Conservation (phyloP, 2,113 vertebrate species). For the Willisornis vidua region DNA sequence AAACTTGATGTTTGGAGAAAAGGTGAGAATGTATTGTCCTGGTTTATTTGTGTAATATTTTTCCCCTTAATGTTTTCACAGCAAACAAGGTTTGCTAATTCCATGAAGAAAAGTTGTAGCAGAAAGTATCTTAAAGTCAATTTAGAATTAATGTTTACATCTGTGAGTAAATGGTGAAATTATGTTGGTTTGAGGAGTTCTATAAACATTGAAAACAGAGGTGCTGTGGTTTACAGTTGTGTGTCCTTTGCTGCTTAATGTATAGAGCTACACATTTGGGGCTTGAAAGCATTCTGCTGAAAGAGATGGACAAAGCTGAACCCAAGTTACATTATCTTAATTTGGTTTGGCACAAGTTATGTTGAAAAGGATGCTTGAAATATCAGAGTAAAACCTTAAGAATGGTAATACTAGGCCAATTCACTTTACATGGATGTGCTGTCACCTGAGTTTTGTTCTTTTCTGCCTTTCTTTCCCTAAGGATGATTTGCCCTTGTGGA, state of each 20-base stretch:
- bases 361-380: background rate
- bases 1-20: background rate
- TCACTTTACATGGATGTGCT: background rate
- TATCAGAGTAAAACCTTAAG: background rate
- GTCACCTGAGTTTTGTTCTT: background rate
- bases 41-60: background rate
- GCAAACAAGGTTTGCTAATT: background rate
- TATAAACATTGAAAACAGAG: background rate
- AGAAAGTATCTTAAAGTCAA: background rate
- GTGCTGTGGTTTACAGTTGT: background rate
- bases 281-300: background rate
- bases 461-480: background rate
- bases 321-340: background rate
- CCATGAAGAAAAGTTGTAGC: background rate
- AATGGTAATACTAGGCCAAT: background rate
- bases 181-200: background rate
- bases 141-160: constrained; percentile 21
- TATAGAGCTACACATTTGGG: background rate
- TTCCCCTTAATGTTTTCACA: background rate
- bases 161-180: background rate
- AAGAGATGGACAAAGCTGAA: background rate
- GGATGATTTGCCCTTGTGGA: background rate
- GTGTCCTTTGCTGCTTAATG: background rate
- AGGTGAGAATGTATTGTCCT: background rate
- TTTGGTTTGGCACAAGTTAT: background rate